A percentile compares a stretch with the other conserved stretches of the same genome.
Conservation (phyloP, 2,113 vertebrate genomes). For the Malurus melanocephalus region DNA sequence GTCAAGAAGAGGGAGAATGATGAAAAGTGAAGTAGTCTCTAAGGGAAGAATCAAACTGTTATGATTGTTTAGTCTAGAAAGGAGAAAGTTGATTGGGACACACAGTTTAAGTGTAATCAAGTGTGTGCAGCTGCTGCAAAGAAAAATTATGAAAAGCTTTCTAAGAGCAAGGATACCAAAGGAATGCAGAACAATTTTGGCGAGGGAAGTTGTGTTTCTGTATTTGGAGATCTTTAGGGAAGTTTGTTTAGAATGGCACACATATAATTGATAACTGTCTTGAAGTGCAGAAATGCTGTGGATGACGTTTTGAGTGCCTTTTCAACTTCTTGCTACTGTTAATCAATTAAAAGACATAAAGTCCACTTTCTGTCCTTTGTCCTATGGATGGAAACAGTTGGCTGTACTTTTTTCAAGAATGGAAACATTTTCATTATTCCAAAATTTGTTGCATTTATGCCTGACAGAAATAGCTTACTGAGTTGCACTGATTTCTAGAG, state of each 20-base stretch:
- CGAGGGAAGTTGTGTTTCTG: not conserved
- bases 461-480: not conserved
- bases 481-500: not conserved
- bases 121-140: not conserved
- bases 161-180: not conserved
- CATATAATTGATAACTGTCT: not conserved
- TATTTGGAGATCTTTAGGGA: not conserved
- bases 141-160: conserved; percentile 2
- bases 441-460: not conserved
- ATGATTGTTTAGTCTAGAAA: conserved; percentile 5
- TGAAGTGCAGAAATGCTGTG: not conserved
- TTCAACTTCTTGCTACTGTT: not conserved
- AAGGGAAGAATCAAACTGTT: not conserved
- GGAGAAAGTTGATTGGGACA: not conserved
- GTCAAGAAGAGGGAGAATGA: not conserved
- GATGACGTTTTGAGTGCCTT: not conserved
- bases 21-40: not conserved
- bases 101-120: not conserved
- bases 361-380: not conserved
- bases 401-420: not conserved
- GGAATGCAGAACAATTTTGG: not conserved
- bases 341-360: not conserved
- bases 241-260: not conserved
- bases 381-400: not conserved
- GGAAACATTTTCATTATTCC: not conserved